These are phyloP conservation scores for Phocoena phocoena DNA, from an alignment of 2,113 vertebrate genomes.

Conservation along the genomic window DNA sequence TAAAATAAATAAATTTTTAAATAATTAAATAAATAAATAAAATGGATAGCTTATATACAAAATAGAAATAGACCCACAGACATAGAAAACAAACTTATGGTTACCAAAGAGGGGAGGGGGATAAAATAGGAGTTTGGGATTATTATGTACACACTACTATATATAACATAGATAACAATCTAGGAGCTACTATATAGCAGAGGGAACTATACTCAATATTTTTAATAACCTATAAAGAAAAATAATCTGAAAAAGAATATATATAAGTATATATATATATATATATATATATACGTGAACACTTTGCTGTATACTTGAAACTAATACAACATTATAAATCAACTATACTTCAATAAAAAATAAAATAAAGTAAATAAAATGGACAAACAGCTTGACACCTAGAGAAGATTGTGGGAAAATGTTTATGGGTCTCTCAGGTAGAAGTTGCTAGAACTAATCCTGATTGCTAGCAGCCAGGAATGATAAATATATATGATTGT, in stretches of 20 bases:
- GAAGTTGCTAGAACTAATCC: neutral
- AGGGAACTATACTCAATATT: neutral
- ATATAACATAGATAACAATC: neutral
- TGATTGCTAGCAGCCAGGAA: neutral
- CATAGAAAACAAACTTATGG: neutral
- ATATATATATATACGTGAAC: neutral
- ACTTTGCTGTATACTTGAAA: neutral
- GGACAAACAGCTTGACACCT: neutral
- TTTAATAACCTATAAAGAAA: neutral
- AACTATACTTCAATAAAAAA: neutral
- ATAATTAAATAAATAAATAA: too few relatives aligned
- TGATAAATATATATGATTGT: neutral
- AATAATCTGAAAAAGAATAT: neutral
- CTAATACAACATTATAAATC: neutral
- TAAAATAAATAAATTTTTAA: too few relatives aligned
- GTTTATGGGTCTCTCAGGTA: neutral
- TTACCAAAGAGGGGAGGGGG: neutral
- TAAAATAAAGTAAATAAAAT: neutral
- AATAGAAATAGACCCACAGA: neutral
- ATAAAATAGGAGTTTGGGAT: neutral
- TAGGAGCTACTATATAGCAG: neutral
- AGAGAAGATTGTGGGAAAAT: neutral
- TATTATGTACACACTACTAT: neutral
- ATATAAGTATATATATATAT: neutral
- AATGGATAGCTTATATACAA: neutral